Conservation (phyloP, 2,888 invertebrate genomes). For the Epistrophe grossulariae region DNA sequence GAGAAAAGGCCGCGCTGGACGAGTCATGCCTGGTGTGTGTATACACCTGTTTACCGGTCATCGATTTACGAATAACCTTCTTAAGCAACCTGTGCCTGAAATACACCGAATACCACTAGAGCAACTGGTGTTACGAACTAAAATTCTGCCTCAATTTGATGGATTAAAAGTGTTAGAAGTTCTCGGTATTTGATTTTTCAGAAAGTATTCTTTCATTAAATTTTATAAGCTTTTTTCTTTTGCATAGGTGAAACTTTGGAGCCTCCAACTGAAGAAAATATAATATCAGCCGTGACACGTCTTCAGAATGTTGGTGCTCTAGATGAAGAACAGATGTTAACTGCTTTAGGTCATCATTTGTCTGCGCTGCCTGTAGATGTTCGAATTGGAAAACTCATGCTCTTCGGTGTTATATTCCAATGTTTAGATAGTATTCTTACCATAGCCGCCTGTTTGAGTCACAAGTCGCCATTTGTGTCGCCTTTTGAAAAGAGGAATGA, state of each 20-base stretch:
- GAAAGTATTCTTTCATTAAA: background rate
- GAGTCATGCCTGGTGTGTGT: constrained; percentile 94
- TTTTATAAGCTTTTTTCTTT: constrained; percentile 9
- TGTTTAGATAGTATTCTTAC: constrained; percentile 96
- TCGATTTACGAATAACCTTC: constrained; percentile 87
- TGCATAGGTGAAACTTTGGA: constrained; percentile 88
- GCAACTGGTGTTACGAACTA: constrained; percentile 90
- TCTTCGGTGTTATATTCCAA: constrained; percentile 95
- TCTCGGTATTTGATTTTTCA: constrained; percentile 75
- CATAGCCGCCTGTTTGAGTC: constrained; percentile 93
- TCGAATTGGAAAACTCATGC: constrained; percentile 95
- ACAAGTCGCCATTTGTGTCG: constrained; percentile 91
- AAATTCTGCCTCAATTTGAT: constrained; percentile 85
- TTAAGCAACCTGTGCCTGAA: constrained; percentile 93
- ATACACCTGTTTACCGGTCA: constrained; percentile 92
- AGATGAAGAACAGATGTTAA: constrained; percentile 89
- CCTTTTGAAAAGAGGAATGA: constrained; percentile 90
- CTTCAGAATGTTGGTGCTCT: constrained; percentile 92
- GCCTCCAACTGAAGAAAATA: constrained; percentile 88
- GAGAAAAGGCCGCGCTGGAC: constrained; percentile 94
- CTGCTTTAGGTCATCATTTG: constrained; percentile 94
- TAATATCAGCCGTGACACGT: constrained; percentile 88
- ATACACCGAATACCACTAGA: constrained; percentile 95
- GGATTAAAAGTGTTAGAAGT: constrained; percentile 80
- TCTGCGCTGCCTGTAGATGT: constrained; percentile 96